Base-by-base conservation (phyloP, 2,113 vertebrate genomes). In the Piaya cayana region DNA sequence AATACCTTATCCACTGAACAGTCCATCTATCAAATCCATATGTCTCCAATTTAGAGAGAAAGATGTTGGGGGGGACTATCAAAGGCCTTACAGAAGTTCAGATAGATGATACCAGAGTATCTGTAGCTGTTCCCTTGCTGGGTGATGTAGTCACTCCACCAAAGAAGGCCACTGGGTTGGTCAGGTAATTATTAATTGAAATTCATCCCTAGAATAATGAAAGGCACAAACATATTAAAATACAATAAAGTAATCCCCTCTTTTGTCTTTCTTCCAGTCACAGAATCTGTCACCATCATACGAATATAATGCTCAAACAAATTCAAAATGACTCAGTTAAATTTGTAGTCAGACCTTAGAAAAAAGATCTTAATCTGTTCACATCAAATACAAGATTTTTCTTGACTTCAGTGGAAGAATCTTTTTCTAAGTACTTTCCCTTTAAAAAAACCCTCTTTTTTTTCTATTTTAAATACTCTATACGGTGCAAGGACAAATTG, bases 401-500 rank as follows among this genome's bases (percentile, higher is more conserved):
- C 13, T 74, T 43, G 23, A 21, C 11, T 76, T 94, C 12, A 55
- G 4, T 56, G 16, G 5, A 34, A 67, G 18, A 82, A 80, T 69
- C 1, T 36, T 16, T 34, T 91, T 42, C 20, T 52, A 69, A 39
- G 13, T 62, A 65, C 7, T 74, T 80, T 80, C 12, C 12, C 17
- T 4, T n/a, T 72, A 52, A 75, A 14, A 68, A 21, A 4, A 0
- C 1, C 2, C n/a, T n/a, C n/a, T n/a, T 2, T 2, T 29, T 74
- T 86, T 77, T 62, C 37, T 83, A 32, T 13, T 59, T 81, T 83
- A 23, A 6, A 26, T 81, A 47, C 18, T 90, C 12, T 75, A 59
- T 12, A 26, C 86, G 6, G 3, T 91, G 14, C 30, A 88, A 68
- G 37, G 32, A 67, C 22, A 74, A 86, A 77, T 62, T 23, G 1